phyloP scores from a whole-genome alignment of 2,888 invertebrate species.

The Andrena flavipes region DNA sequence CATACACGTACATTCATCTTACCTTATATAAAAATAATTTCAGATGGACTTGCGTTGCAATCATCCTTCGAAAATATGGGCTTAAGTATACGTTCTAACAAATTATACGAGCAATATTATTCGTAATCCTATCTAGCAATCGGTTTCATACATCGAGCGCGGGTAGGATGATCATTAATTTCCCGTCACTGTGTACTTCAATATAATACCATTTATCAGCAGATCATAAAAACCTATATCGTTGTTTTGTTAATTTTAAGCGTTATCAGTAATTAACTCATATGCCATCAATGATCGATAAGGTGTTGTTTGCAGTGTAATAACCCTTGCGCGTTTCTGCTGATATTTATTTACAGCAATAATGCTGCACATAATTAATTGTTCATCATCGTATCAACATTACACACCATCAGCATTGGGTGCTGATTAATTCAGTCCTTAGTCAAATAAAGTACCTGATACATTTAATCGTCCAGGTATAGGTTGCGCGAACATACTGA shows the following conservation, averaged over 20 bases:
- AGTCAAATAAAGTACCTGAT: too few relatives aligned
- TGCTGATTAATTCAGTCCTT: too few relatives aligned
- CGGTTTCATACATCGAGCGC: background rate
- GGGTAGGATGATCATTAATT: conserved; percentile 18
- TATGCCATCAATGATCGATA: background rate
- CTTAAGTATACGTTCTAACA: background rate
- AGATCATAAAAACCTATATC: conserved; percentile 11
- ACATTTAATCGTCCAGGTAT: too few relatives aligned
- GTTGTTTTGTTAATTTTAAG: background rate
- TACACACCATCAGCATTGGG: too few relatives aligned
- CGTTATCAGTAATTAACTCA: background rate
- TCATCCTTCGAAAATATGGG: too few relatives aligned
- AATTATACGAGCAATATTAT: background rate
- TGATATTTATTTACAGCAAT: too few relatives aligned
- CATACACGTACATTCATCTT: too few relatives aligned
- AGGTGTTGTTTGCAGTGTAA: background rate
- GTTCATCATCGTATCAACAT: too few relatives aligned
- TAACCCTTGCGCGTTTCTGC: background rate
- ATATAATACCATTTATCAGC: conserved; percentile 7
- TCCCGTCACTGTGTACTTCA: background rate
- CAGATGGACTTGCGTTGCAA: too few relatives aligned
- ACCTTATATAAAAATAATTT: too few relatives aligned
- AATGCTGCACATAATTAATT: too few relatives aligned
- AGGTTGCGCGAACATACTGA: too few relatives aligned
- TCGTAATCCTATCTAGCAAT: conserved; percentile 2